A percentile compares a stretch with the other conserved stretches of the same genome.
These are phyloP conservation scores for Mormyrops boulengeri DNA, from an alignment of 2,797 vertebrate species.

Conservation along the genomic window DNA sequence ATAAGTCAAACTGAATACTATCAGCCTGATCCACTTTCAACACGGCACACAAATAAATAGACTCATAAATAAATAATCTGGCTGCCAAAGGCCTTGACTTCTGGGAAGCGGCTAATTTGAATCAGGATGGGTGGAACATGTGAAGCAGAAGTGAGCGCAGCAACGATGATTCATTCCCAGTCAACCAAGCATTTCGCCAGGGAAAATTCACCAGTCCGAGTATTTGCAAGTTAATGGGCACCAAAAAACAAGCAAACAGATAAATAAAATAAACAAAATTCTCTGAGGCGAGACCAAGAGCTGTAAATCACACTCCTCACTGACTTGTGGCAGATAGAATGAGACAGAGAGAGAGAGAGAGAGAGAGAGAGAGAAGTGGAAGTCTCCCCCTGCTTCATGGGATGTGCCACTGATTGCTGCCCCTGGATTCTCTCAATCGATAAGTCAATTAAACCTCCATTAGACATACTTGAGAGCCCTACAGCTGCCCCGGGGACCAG, in stretches of 20 bases:
- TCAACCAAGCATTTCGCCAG: not conserved
- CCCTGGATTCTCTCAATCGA: conserved; percentile 31
- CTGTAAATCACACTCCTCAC: not conserved
- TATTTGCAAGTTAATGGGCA: not conserved
- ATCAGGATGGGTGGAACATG: not conserved
- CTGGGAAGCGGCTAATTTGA: conserved; percentile 1
- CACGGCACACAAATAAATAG: not conserved
- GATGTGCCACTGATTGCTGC: conserved; percentile 23
- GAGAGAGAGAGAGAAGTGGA: not conserved
- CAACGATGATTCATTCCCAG: not conserved
- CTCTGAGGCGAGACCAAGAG: not conserved
- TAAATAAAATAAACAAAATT: not conserved
- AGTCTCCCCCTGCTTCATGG: not conserved
- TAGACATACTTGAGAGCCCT: conserved; percentile 30
- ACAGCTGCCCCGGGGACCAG: conserved; percentile 8
- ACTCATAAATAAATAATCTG: not conserved
- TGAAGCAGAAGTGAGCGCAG: not conserved
- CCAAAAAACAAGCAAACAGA: not conserved
- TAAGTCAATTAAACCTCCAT: conserved; percentile 38
- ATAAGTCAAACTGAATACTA: not conserved
- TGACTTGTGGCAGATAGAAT: not conserved
- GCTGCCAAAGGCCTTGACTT: not conserved
- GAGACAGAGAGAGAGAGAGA: not conserved
- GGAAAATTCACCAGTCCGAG: not conserved
- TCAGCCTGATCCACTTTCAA: conserved; percentile 1